phyloP scores from a whole-genome alignment of 2,797 vertebrate species.

The Hephaestus fuliginosus region DNA sequence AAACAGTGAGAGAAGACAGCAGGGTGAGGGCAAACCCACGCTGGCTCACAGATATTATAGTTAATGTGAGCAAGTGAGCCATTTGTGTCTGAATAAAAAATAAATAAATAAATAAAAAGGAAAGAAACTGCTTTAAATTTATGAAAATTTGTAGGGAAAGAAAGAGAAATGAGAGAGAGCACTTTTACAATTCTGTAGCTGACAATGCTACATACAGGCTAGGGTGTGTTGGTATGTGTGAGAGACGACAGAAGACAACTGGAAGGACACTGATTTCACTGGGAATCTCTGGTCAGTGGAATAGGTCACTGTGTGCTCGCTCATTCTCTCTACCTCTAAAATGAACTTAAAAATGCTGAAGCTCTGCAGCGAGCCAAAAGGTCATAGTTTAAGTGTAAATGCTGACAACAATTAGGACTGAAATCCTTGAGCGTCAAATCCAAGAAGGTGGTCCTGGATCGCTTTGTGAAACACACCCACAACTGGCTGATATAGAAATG shows the following conservation, averaged over 20 bases:
- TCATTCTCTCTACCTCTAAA: background rate
- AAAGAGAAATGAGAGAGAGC: slow-evolving; percentile 8
- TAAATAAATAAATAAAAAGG: background rate
- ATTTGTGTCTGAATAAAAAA: slow-evolving; percentile 14
- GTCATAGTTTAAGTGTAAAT: background rate
- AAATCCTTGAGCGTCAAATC: background rate
- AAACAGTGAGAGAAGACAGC: slow-evolving; percentile 13
- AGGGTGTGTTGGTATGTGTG: background rate
- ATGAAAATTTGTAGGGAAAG: background rate
- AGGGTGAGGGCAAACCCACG: slow-evolving; percentile 7
- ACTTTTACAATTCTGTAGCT: background rate
- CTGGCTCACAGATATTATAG: slow-evolving; percentile 13
- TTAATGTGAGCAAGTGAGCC: slow-evolving; percentile 31
- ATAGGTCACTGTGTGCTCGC: background rate
- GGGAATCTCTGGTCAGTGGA: background rate
- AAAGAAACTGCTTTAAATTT: slow-evolving; percentile 11
- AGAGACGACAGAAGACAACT: background rate
- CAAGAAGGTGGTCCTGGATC: background rate
- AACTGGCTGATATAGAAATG: background rate
- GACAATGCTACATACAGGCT: background rate
- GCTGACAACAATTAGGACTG: background rate
- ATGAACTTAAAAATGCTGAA: background rate
- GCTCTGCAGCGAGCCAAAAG: too few species aligned
- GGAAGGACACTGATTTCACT: background rate
- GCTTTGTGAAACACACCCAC: background rate